Percentiles rank a stretch among this genome's conserved stretches.
These are phyloP conservation scores for Pseudolaguvia tuberculata DNA, from an alignment of 2,113 vertebrate species.

Conservation along the genomic window DNA sequence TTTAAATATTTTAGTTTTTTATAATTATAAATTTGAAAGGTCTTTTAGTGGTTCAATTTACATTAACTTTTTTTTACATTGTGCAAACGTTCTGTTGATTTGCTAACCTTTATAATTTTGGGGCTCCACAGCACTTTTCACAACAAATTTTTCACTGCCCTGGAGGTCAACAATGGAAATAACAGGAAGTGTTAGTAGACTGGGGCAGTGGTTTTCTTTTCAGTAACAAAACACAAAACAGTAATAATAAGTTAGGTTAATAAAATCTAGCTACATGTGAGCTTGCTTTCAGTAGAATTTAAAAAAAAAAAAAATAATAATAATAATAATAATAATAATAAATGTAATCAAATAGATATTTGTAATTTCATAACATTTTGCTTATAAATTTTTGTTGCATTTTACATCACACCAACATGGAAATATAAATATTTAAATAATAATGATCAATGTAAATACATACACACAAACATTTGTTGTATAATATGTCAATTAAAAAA, in stretches of 20 bases:
- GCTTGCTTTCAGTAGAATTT: constrained; percentile 20
- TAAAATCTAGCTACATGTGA: constrained; percentile 13
- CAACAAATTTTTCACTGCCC: not conserved
- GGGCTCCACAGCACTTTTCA: not conserved
- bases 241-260: not conserved
- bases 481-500: not conserved
- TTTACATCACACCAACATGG: not conserved
- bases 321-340: too few species aligned
- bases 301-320: too few species aligned
- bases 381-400: not conserved
- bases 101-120: not conserved
- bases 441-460: not conserved
- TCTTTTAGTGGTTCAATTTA: too few species aligned
- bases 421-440: not conserved
- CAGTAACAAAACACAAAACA: not conserved
- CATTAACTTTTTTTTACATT: too few species aligned
- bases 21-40: not conserved
- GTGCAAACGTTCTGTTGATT: too few species aligned
- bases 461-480: not conserved
- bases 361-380: constrained; percentile 1
- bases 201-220: not conserved
- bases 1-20: too few species aligned
- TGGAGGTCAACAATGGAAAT: not conserved
- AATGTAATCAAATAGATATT: constrained; percentile 32
- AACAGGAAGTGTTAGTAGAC: not conserved